phyloP scores from a whole-genome alignment of 1,140 invertebrate species.

The Grapholita molesta region DNA sequence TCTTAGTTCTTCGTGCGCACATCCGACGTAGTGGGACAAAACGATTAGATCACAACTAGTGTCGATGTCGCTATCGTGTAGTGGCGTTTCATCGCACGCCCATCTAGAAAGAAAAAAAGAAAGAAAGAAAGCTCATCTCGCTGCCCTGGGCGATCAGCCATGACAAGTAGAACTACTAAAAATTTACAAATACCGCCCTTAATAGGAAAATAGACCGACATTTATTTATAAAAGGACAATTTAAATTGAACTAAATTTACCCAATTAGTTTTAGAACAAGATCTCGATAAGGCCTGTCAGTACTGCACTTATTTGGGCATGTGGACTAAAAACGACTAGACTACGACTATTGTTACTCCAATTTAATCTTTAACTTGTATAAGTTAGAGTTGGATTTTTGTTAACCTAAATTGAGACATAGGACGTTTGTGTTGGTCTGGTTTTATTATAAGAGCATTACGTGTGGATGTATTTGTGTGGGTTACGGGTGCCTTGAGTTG shows the following conservation, averaged over 20 bases:
- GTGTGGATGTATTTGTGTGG: background rate
- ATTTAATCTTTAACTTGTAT: background rate
- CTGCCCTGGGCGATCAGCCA: background rate
- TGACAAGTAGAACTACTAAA: background rate
- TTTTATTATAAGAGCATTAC: slow-evolving; percentile 18
- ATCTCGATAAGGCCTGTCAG: slow-evolving; percentile 1
- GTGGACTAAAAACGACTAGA: background rate
- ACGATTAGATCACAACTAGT: too few relatives aligned
- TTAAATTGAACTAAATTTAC: background rate
- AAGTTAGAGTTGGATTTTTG: background rate
- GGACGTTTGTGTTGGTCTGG: background rate
- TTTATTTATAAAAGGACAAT: background rate
- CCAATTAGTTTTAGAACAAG: background rate
- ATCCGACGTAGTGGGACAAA: too few relatives aligned
- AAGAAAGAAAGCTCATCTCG: too few relatives aligned
- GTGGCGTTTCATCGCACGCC: too few relatives aligned
- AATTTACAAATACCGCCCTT: too few relatives aligned
- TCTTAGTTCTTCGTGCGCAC: too few relatives aligned
- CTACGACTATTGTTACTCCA: background rate
- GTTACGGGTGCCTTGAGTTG: background rate
- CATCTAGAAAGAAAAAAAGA: too few relatives aligned
- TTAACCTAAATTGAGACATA: background rate
- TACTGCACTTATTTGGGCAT: background rate
- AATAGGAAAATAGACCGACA: background rate
- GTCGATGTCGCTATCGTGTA: too few relatives aligned